Evolutionary conservation across 2,113 vertebrate species (phyloP), one percentile per base, ranked within the genome.

Genomic region (Promerops cafer): DNA sequence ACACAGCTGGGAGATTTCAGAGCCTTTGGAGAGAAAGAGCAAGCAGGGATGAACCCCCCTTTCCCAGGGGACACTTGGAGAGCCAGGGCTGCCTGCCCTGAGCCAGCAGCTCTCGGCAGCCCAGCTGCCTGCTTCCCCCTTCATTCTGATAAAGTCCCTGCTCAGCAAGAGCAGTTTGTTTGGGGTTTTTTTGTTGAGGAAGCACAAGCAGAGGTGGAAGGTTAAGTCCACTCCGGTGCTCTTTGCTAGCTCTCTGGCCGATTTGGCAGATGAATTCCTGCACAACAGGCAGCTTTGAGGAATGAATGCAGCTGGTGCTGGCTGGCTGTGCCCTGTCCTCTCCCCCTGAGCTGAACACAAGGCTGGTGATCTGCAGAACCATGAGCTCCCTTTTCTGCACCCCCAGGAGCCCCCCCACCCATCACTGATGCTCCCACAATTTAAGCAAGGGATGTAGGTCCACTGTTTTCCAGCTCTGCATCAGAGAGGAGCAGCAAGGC

Each of bases 171-270:
- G 69, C 53, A 45, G 39, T 50, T 47, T 78, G 40, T 80, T 90
- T 64, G 74, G 61, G n/a, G 0, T 10, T 57, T 53, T 79, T 56
- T 61, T 54, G 68, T 89, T 14, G 68, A 64, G 35, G 93, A 89
- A 92, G 89, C 75, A 93, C 72, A 85, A 94, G 49, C 64, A 13
- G 40, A 77, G 82, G 82, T 60, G 80, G 57, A 61, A 93, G 89
- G 93, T 93, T 88, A 96, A 93, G 57, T 89, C 80, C 71, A 92
- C 68, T 28, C 26, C 4, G 26, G 52, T 63, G 93, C 93, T 90
- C 70, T 69, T 19, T 65, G 80, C 57, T 19, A 31, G 39, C 74
- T 83, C 27, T 39, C 21, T 6, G 52, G 79, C 60, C 33, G 11
- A 8, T 33, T 50, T 63, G 28, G 80, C 82, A 83, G 83, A 92